Percentiles rank a stretch among this genome's conserved stretches.
Evolutionary conservation across 2,113 vertebrate genomes (phyloP).

Genomic region (Erythrolamprus reginae): DNA sequence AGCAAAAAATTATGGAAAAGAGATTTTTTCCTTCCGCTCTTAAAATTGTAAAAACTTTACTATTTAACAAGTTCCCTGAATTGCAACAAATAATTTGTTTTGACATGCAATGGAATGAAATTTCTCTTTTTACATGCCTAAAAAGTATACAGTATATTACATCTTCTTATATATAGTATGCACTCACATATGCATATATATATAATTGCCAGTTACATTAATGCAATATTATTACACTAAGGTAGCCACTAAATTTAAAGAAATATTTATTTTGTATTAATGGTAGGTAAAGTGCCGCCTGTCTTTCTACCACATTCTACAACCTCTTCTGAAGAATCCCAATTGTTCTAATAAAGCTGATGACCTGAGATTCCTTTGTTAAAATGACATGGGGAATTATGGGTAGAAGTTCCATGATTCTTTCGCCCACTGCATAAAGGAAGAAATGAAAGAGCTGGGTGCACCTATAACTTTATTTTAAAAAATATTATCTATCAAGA

Average conservation of each 20-base stretch:
- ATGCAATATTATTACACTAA: neutral
- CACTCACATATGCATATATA: neutral
- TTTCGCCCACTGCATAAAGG: neutral
- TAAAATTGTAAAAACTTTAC: neutral
- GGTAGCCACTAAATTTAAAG: slow-evolving; percentile 30
- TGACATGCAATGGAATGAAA: slow-evolving; percentile 44
- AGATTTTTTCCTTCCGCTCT: neutral
- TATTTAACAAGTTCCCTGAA: slow-evolving; percentile 10
- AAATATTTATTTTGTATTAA: neutral
- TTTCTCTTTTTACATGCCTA: neutral
- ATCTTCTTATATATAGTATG: neutral
- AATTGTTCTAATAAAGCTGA: neutral
- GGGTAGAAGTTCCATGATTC: neutral
- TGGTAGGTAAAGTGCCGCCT: neutral
- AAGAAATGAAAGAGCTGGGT: neutral
- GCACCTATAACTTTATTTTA: neutral
- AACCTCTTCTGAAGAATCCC: neutral
- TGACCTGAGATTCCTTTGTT: neutral
- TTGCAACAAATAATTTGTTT: slow-evolving; percentile 33
- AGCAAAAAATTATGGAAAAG: neutral
- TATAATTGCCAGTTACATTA: slow-evolving; percentile 30
- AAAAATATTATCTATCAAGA: neutral
- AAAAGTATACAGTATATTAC: neutral
- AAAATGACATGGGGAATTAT: neutral
- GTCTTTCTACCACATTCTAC: neutral